Base-by-base conservation (phyloP, 2,113 vertebrate genomes). In the Serilophus lunatus region DNA sequence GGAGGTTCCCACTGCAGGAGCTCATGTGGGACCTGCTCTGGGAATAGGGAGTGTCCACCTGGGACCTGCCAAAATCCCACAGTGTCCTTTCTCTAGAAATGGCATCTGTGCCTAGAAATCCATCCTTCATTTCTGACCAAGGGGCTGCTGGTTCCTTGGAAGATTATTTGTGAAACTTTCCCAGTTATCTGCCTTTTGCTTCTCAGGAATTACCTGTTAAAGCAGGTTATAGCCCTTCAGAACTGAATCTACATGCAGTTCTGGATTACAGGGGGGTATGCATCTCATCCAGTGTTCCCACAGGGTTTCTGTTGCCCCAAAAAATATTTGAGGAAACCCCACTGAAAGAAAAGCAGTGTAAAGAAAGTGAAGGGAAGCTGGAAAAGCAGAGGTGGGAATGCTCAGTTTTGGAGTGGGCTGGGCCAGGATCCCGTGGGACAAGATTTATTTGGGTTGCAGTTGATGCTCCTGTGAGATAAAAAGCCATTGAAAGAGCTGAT, bases 361-460 rank as follows among this genome's bases (percentile, higher is more conserved):
- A 84, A 81, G 74, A 84, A 13, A 91, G 59, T 44, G 3, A 54
- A 47, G 84, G 44, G 69, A 59, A 51, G 53, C 66, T 64, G 33
- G 88, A 56, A 70, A 79, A 87, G 53, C 72, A 89, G 95, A 50
- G 90, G 56, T 92, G 87, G 91, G 77, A 65, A 49, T 14, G 68
- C 44, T 86, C 42, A 15, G 2, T 19, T 51, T 68, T 35, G 82
- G 68, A 86, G 56, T 18, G 66, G 90, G 92, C 65, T 82, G 84
- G 84, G 74, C 71, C 24, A 31, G 44, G 74, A 49, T 35, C 74
- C 20, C 18, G 65, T 7, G 65, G 51, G 86, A 78, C 65, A 5
- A 68, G 70, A 75, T 60, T 84, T 78, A 87, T 85, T 36, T 76
- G 86, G 79, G 76, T 63, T 54, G 71, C 19, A 11, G n/a, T 77